These are phyloP conservation scores for Chrysolina haemoptera DNA, from an alignment of 2,888 invertebrate species.

Conservation along the genomic window DNA sequence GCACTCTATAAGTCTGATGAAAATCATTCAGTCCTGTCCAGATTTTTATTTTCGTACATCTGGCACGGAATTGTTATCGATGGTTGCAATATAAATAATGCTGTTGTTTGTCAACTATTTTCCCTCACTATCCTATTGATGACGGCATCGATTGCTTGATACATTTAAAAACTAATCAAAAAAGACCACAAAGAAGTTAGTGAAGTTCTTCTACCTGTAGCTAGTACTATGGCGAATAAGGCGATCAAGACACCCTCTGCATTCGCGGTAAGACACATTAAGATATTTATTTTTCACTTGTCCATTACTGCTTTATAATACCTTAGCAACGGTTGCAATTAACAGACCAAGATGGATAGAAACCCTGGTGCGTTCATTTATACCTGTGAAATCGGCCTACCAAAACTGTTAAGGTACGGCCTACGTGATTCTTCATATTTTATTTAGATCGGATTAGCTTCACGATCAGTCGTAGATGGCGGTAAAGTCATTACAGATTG, in stretches of 20 bases:
- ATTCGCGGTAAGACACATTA: background rate
- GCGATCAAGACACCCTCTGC: too few species aligned
- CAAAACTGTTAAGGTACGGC: too few species aligned
- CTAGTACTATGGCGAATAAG: background rate
- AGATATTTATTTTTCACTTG: background rate
- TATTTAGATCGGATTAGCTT: too few species aligned
- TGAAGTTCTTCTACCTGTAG: background rate
- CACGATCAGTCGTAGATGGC: too few species aligned
- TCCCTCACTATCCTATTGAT: slow-evolving; percentile 38
- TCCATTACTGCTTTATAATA: too few species aligned
- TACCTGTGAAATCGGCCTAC: too few species aligned
- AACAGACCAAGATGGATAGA: too few species aligned
- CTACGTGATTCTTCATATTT: too few species aligned
- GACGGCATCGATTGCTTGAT: slow-evolving; percentile 36
- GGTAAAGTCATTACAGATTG: too few species aligned
- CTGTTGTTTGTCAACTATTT: slow-evolving; percentile 41
- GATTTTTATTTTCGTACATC: slow-evolving; percentile 35
- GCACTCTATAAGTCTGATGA: background rate
- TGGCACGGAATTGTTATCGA: slow-evolving; percentile 39
- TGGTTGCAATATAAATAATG: slow-evolving; percentile 32
- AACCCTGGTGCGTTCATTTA: too few species aligned
- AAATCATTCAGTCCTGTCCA: slow-evolving; percentile 10
- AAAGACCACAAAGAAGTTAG: background rate
- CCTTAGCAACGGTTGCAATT: too few species aligned
- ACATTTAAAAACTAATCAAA: slow-evolving; percentile 35